These are phyloP conservation scores for Tychaedon coryphoeus DNA, from an alignment of 2,113 vertebrate genomes.

Conservation along the genomic window DNA sequence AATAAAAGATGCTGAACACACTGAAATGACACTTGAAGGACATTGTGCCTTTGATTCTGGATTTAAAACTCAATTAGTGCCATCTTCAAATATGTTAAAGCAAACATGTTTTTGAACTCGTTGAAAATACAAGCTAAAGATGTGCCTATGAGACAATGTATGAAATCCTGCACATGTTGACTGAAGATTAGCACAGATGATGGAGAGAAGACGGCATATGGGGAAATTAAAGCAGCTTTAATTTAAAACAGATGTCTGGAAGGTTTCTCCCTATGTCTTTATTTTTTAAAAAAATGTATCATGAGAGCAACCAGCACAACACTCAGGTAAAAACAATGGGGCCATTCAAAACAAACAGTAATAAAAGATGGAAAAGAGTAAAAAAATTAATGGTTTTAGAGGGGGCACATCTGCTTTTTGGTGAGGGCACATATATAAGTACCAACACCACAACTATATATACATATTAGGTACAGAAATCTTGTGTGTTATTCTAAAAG, in stretches of 20 bases:
- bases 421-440: rapidly evolving
- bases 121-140: constrained; percentile 31
- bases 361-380: not conserved
- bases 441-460: not conserved
- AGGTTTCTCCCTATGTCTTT: not conserved
- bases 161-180: constrained; percentile 37
- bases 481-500: not conserved
- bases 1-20: constrained; percentile 30
- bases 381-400: not conserved
- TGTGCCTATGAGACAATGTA: constrained; percentile 18
- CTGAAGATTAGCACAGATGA: constrained; percentile 59
- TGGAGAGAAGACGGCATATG: constrained; percentile 57
- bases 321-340: not conserved
- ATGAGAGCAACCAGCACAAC: not conserved
- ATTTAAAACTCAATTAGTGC: constrained; percentile 32
- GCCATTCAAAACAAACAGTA: not conserved
- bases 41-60: constrained; percentile 27
- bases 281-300: not conserved
- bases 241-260: constrained; percentile 63
- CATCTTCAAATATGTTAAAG: constrained; percentile 39
- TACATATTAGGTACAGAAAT: not conserved
- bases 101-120: constrained; percentile 17
- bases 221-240: constrained; percentile 58
- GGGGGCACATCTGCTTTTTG: not conserved
- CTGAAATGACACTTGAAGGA: constrained; percentile 37